Percentiles rank a stretch among this genome's conserved stretches.
Evolutionary conservation across 2,888 invertebrate genomes (phyloP).

Genomic region (Mythimna albipuncta): DNA sequence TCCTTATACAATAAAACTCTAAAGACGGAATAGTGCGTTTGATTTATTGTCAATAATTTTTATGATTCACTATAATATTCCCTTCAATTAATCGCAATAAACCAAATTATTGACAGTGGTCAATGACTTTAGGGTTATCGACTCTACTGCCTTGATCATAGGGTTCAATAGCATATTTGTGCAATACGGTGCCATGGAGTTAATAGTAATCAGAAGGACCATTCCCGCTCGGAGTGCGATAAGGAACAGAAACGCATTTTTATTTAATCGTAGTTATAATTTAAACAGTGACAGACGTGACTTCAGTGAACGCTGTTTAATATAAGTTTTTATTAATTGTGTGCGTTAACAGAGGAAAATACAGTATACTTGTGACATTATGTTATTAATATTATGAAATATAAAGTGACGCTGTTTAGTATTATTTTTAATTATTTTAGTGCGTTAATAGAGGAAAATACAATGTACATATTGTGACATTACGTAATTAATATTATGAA

Average conservation of each 20-base stretch:
- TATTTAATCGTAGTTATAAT: constrained; percentile 30
- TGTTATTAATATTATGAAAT: constrained; percentile 7
- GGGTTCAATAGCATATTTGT: constrained; percentile 61
- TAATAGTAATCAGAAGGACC: constrained; percentile 46
- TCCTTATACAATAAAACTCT: constrained; percentile 29
- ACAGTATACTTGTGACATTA: not conserved
- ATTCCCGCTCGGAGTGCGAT: constrained; percentile 17
- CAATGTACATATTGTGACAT: not conserved
- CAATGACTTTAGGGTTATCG: constrained; percentile 58
- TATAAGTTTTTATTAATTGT: not conserved
- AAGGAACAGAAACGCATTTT: constrained; percentile 34
- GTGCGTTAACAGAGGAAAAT: too few species aligned
- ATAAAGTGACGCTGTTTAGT: not conserved
- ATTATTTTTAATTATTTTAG: not conserved
- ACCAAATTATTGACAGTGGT: constrained; percentile 50
- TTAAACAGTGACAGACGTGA: constrained; percentile 10
- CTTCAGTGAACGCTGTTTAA: constrained; percentile 2
- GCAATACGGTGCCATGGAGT: constrained; percentile 19
- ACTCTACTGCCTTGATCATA: constrained; percentile 61
- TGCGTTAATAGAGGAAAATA: not conserved
- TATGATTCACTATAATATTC: constrained; percentile 17
- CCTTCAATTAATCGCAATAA: constrained; percentile 44
- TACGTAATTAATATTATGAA: constrained; percentile 2
- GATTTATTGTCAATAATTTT: constrained; percentile 33
- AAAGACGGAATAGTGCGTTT: constrained; percentile 32